Evolutionary conservation across 2,797 vertebrate species (phyloP).

Genomic region (Karalla daura): DNA sequence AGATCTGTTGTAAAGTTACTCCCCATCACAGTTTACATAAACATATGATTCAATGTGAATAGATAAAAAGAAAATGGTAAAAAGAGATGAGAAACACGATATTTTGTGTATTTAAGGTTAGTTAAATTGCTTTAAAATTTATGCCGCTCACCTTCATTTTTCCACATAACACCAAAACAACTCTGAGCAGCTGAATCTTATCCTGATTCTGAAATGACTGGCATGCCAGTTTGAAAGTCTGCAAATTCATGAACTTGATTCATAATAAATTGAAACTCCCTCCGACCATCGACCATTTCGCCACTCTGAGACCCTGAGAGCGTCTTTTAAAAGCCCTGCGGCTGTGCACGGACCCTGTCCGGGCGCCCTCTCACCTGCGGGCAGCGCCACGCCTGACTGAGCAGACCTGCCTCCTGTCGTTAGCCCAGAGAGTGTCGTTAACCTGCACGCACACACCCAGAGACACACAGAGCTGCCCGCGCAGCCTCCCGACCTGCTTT

Average conservation of each 20-base stretch:
- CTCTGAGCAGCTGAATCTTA: too few species aligned
- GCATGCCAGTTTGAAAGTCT: background rate
- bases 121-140: too few species aligned
- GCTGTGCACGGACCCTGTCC: background rate
- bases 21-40: too few species aligned
- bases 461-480: conserved; percentile 2
- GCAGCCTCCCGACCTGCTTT: background rate
- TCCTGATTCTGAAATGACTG: too few species aligned
- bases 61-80: too few species aligned
- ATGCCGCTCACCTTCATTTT: too few species aligned
- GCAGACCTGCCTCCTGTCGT: background rate
- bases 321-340: background rate
- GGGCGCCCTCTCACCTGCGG: background rate
- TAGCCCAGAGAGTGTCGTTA: conserved; percentile 1
- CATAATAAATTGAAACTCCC: background rate
- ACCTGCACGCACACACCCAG: background rate
- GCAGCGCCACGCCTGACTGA: background rate
- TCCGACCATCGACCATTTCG: background rate
- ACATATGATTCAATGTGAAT: too few species aligned
- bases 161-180: too few species aligned
- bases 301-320: background rate
- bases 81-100: too few species aligned
- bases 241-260: background rate
- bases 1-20: too few species aligned
- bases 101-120: too few species aligned